Conservation (phyloP, 2,888 invertebrate species). For the Drosophila sordidula region DNA sequence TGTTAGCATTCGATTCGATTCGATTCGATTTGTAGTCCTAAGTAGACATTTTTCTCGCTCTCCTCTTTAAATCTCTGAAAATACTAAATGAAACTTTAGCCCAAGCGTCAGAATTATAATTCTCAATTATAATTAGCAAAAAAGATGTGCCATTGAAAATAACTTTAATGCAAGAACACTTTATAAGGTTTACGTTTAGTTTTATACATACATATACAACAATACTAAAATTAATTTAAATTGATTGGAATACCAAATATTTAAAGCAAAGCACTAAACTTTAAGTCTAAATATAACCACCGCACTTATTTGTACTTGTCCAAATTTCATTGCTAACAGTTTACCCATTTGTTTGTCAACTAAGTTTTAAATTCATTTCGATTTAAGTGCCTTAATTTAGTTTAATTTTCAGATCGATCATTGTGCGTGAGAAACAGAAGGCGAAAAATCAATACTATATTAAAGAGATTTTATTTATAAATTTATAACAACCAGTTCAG, state of each 20-base stretch:
- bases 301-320: conserved; percentile 74
- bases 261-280: conserved; percentile 66
- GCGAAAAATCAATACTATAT: conserved; percentile 6
- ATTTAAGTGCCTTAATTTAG: conserved; percentile 79
- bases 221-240: conserved; percentile 46
- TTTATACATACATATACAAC: conserved; percentile 51
- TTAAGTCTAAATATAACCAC: conserved; percentile 62
- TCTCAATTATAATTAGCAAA: conserved; percentile 24
- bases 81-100: conserved; percentile 14
- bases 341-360: conserved; percentile 19
- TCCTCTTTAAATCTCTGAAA: conserved; percentile 13
- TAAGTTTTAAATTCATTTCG: conserved; percentile 42
- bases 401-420: conserved; percentile 35
- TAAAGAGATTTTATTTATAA: conserved; percentile 43
- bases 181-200: conserved; percentile 52
- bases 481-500: conserved; percentile 64
- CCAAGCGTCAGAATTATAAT: conserved; percentile 20
- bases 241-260: conserved; percentile 35
- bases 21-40: conserved; percentile 27
- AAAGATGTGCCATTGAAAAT: conserved; percentile 71
- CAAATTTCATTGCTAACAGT: conserved; percentile 43
- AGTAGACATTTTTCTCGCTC: conserved; percentile 25
- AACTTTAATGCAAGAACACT: conserved; percentile 56
- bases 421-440: not conserved
- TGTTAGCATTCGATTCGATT: conserved; percentile 9